Evolutionary conservation across 2,888 invertebrate species (phyloP).

Genomic region (Thereva nobilitata): DNA sequence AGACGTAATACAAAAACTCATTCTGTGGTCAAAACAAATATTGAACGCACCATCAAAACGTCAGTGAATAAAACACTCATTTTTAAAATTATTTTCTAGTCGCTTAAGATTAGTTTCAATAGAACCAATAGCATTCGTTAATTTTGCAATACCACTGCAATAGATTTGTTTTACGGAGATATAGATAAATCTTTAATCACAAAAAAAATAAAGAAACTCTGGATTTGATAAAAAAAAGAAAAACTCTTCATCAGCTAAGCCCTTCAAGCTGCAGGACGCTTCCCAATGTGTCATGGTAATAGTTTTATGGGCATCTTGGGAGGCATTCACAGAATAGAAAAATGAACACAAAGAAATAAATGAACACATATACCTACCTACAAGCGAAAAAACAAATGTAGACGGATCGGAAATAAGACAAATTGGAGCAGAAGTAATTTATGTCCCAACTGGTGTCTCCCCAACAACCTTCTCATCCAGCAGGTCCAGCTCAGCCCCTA

Average conservation of each 20-base stretch:
- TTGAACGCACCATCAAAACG: too few relatives aligned
- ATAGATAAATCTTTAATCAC: neutral
- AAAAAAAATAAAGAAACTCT: neutral
- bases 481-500: slow-evolving; percentile 3
- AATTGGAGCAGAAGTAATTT: slow-evolving; percentile 33
- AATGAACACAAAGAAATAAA: slow-evolving; percentile 36
- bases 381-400: slow-evolving; percentile 9
- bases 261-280: neutral
- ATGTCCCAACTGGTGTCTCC: slow-evolving; percentile 31
- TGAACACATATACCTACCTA: slow-evolving; percentile 21
- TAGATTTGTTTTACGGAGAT: too few relatives aligned
- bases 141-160: too few relatives aligned
- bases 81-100: too few relatives aligned
- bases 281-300: slow-evolving; percentile 37
- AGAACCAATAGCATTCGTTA: too few relatives aligned
- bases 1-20: too few relatives aligned
- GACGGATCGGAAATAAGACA: slow-evolving; percentile 35
- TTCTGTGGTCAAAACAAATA: too few relatives aligned
- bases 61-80: too few relatives aligned
- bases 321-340: slow-evolving; percentile 33
- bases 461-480: slow-evolving; percentile 16
- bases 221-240: neutral
- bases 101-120: too few relatives aligned
- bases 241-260: neutral
- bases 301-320: slow-evolving; percentile 41